Evolutionary conservation across 2,888 invertebrate species (phyloP), one percentile per base, ranked within the genome.

Genomic region (Protonemura montana): DNA sequence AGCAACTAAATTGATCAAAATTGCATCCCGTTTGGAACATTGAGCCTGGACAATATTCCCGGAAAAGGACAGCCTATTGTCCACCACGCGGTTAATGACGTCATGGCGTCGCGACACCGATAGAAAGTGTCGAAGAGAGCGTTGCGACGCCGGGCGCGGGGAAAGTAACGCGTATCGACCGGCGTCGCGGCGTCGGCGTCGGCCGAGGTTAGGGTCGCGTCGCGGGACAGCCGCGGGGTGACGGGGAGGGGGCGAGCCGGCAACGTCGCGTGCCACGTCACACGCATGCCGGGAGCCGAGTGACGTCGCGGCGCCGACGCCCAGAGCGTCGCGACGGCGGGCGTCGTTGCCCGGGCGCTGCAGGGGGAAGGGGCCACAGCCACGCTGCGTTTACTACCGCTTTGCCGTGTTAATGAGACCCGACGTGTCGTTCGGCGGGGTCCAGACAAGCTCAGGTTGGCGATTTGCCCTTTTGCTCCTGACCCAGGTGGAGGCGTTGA

Each of bases 101-200:
- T 29, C 28, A 29, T 81, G n/a, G 29, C 81, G 30, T 28, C 16
- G 16, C 30, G 28, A 25, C 25, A 16, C 16, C 81, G 30, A 87
- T 85, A 10, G 85, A 85, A 81, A 76, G 80, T 85, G 59, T 59
- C 16, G 59, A 10, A 10, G 59, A 10, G 59, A 10, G 6, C 59
- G 59, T 59, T 21, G 59, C 59, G 59, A 59, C 59, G 59, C 59
- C 59, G 35, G 59, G 16, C 59, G n/a, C n/a, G 59, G 59, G 59
- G 59, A 59, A 59, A 59, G 59, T 59, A 10, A 2, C 3, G 59
- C 59, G 59, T 59, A 59, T 59, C 59, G 59, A 59, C 59, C 59
- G 59, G 86, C 86, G 82, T n/a, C n/a, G 82, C 82, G 85, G 85
- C 30, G 26, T 85, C 82, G 82, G 82, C 87, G 87, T 77, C 85